Evolutionary conservation across 2,888 invertebrate genomes (phyloP).

Genomic region (Liopterus haemorrhoidalis): DNA sequence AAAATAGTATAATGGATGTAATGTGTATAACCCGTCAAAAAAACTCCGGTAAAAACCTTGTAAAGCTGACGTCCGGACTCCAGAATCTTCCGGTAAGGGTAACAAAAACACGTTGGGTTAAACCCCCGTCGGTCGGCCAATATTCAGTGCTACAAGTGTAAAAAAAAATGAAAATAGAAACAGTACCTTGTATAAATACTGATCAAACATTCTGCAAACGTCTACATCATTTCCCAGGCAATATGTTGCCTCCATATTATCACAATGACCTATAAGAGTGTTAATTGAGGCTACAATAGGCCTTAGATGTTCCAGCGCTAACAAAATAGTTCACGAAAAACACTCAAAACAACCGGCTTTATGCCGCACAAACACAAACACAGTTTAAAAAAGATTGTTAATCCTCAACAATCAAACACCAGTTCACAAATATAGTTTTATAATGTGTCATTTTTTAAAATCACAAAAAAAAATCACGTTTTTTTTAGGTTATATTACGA

Average conservation of each 20-base stretch:
- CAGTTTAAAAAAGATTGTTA: too few species aligned
- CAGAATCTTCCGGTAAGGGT: conserved; percentile 27
- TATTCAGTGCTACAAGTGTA: conserved; percentile 31
- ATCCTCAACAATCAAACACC: too few species aligned
- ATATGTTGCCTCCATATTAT: conserved; percentile 59
- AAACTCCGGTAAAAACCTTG: too few species aligned
- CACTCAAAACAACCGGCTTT: neutral
- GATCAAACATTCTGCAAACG: conserved; percentile 61
- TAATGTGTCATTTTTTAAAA: neutral
- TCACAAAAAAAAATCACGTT: neutral
- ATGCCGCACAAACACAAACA: neutral
- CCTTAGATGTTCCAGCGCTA: conserved; percentile 49
- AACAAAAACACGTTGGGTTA: conserved; percentile 8
- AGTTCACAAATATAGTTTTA: too few species aligned
- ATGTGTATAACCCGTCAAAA: too few species aligned
- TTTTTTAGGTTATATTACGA: neutral
- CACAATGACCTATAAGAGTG: conserved; percentile 48
- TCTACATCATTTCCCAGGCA: conserved; percentile 55
- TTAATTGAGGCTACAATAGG: conserved; percentile 49
- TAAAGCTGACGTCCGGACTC: too few species aligned
- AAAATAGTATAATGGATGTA: too few species aligned
- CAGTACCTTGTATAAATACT: conserved; percentile 59
- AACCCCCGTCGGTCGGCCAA: conserved; percentile 17
- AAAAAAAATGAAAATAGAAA: conserved; percentile 2
- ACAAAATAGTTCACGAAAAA: conserved; percentile 1